phyloP scores from a whole-genome alignment of 2,113 vertebrate genomes.

The Channa argus region DNA sequence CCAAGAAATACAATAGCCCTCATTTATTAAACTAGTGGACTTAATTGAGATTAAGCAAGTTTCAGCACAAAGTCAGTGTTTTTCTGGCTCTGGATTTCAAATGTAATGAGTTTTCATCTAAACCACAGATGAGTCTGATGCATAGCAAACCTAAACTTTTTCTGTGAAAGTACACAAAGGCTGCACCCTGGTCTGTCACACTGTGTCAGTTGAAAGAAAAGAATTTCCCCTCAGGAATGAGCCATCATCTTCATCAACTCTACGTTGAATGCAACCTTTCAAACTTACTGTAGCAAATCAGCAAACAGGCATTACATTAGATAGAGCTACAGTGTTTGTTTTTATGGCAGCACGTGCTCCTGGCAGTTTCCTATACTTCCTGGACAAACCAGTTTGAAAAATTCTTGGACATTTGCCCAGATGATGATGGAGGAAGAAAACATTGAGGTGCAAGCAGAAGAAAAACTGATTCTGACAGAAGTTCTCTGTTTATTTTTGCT shows the following conservation, averaged over 20 bases:
- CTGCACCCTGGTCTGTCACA: conserved; percentile 16
- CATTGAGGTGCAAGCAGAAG: background rate
- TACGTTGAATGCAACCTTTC: conserved; percentile 25
- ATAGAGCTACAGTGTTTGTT: conserved; percentile 29
- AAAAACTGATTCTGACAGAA: background rate
- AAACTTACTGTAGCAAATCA: conserved; percentile 45
- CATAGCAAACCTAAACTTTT: conserved; percentile 11
- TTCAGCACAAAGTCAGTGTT: background rate
- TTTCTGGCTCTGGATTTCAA: background rate
- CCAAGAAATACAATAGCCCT: conserved; percentile 1
- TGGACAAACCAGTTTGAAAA: conserved; percentile 59
- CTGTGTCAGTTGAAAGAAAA: conserved; percentile 21
- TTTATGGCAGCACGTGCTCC: conserved; percentile 18
- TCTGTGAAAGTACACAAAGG: background rate
- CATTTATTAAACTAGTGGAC: conserved; percentile 26
- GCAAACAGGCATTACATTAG: conserved; percentile 39
- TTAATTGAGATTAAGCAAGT: background rate
- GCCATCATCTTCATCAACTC: conserved; percentile 16
- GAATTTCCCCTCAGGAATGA: conserved; percentile 37
- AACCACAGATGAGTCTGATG: background rate
- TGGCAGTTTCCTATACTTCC: conserved; percentile 17
- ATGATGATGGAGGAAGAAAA: conserved; percentile 12
- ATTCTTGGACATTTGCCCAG: conserved; percentile 23
- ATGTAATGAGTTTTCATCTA: conserved; percentile 4
- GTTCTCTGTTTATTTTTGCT: background rate